These are phyloP conservation scores for Poecile montanus DNA, from an alignment of 2,797 vertebrate genomes.

Conservation along the genomic window DNA sequence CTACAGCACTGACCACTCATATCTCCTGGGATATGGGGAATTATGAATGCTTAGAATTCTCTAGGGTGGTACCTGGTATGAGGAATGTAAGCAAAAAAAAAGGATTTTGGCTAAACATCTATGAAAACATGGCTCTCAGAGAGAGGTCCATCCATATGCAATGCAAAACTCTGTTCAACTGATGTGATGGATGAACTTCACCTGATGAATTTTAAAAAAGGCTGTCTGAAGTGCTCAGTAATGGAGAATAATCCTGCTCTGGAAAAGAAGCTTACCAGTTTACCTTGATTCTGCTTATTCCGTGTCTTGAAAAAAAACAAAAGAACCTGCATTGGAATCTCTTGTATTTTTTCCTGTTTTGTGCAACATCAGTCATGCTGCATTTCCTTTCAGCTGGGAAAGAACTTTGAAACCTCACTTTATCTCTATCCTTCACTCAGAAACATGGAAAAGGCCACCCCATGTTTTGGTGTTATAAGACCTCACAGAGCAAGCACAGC, in stretches of 20 bases:
- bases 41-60: background rate
- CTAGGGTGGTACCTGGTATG: background rate
- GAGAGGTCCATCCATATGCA: constrained; percentile 16
- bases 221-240: background rate
- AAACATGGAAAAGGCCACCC: background rate
- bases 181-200: background rate
- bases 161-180: background rate
- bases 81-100: background rate
- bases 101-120: background rate
- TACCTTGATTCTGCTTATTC: background rate
- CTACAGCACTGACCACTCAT: background rate
- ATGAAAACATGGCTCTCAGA: background rate
- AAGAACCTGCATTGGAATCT: background rate
- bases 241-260: background rate
- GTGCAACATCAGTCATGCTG: background rate
- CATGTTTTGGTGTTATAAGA: background rate
- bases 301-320: background rate
- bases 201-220: constrained; percentile 9
- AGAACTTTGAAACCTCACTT: background rate
- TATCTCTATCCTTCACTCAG: background rate
- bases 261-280: background rate
- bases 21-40: background rate
- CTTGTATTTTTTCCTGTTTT: background rate
- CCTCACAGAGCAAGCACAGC: background rate
- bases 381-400: background rate